Evolutionary conservation across 2,113 vertebrate species (phyloP).

Genomic region (Oophaga pumilio): DNA sequence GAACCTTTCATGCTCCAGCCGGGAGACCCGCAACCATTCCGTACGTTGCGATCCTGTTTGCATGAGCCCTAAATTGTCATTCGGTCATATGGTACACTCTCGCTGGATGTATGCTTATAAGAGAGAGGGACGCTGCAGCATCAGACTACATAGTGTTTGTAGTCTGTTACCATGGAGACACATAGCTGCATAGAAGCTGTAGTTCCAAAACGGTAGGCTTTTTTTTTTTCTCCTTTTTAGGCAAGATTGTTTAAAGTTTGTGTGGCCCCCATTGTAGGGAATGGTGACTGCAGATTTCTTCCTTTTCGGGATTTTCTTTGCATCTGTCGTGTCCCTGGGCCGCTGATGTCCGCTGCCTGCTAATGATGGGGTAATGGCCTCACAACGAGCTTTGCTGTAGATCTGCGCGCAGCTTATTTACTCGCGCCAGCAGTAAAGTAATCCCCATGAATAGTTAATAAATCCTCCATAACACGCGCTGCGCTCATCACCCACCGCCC

Average conservation of each 20-base stretch:
- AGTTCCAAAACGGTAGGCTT: no score
- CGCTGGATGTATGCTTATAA: not conserved
- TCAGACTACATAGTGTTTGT: not conserved
- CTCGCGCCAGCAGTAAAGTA: not conserved
- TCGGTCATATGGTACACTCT: not conserved
- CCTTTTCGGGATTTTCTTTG: not conserved
- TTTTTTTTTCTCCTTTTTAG: no score
- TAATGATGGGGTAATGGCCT: slow-evolving; percentile 1
- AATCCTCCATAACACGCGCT: not conserved
- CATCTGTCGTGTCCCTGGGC: not conserved
- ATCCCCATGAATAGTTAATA: slow-evolving; percentile 1
- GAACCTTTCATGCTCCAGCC: no score
- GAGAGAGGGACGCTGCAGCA: not conserved
- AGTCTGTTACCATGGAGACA: not conserved
- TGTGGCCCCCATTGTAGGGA: not conserved
- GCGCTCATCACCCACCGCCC: not conserved
- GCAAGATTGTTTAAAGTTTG: no score
- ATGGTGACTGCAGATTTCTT: not conserved
- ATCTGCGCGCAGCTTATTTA: not conserved
- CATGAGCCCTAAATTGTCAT: no score
- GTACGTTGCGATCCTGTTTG: no score
- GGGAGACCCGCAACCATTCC: no score
- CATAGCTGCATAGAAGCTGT: not conserved
- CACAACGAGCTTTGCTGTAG: slow-evolving; percentile 5
- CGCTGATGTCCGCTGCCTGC: not conserved